Percentiles rank a stretch among this genome's conserved stretches.
These are phyloP conservation scores for Arctocebus calabarensis DNA, from an alignment of 2,797 vertebrate genomes.

Conservation along the genomic window DNA sequence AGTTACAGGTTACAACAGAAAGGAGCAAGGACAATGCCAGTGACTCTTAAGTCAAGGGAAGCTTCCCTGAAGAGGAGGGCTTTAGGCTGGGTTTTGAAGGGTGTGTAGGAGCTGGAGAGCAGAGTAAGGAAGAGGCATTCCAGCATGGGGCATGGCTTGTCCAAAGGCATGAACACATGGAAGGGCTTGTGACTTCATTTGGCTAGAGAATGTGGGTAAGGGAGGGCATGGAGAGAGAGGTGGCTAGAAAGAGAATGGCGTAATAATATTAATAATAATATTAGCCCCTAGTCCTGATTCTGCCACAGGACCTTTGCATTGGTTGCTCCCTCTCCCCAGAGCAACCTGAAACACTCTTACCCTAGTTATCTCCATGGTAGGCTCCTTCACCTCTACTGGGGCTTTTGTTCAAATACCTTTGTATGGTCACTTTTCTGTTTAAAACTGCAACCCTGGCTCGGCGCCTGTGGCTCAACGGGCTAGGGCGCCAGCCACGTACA, in stretches of 20 bases:
- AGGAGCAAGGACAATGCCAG: not conserved
- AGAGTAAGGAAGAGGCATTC: not conserved
- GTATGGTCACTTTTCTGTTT: not conserved
- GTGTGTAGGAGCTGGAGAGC: not conserved
- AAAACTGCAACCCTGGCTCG: not conserved
- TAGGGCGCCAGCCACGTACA: too few species aligned
- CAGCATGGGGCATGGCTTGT: not conserved
- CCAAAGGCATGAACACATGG: not conserved
- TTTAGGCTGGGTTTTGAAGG: not conserved
- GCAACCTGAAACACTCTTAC: not conserved
- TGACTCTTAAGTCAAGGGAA: not conserved
- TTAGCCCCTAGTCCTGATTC: not conserved
- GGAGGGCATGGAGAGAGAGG: not conserved
- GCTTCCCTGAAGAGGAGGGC: slow-evolving; percentile 10
- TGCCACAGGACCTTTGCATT: slow-evolving; percentile 3
- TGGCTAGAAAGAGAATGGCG: not conserved
- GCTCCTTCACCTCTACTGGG: not conserved
- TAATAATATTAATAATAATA: fast-evolving
- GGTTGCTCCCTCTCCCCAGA: too few species aligned
- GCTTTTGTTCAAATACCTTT: not conserved
- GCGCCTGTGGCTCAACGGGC: too few species aligned
- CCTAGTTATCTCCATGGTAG: not conserved
- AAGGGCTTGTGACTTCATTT: not conserved
- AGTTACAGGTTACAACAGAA: not conserved
- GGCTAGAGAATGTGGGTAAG: not conserved